Percentiles rank a stretch among this genome's conserved stretches.
Conservation (phyloP, 2,113 vertebrate species). For the Barbus barbus region DNA sequence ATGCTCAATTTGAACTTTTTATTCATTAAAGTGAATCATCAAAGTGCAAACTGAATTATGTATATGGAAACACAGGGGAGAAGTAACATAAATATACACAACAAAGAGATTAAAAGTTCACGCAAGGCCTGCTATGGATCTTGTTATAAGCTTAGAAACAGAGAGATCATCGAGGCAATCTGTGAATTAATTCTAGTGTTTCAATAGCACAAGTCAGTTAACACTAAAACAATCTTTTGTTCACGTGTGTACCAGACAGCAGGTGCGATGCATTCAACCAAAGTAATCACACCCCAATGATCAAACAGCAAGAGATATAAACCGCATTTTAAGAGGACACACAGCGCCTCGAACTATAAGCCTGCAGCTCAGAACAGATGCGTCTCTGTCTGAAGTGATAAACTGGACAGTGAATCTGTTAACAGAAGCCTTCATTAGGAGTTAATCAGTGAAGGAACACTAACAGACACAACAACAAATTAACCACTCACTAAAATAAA, state of each 20-base stretch:
- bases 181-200: neutral
- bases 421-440: slow-evolving; percentile 26
- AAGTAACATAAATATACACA: neutral
- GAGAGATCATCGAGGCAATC: slow-evolving; percentile 3
- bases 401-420: slow-evolving; percentile 23
- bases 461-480: slow-evolving; percentile 12
- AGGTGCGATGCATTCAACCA: neutral
- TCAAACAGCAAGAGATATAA: neutral
- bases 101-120: neutral
- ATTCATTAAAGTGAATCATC: neutral
- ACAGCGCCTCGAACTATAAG: neutral
- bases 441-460: slow-evolving; percentile 14
- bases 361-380: slow-evolving; percentile 15
- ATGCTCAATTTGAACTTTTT: neutral
- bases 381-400: slow-evolving; percentile 8
- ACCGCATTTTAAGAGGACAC: neutral
- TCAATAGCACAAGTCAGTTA: neutral
- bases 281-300: neutral
- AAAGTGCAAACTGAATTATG: neutral
- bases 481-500: slow-evolving; percentile 24
- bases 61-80: neutral
- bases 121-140: neutral
- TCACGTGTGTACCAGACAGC: neutral
- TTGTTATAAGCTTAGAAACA: neutral
- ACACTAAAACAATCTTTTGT: neutral